These are phyloP conservation scores for Chelon auratus DNA, from an alignment of 2,797 vertebrate genomes.

Conservation along the genomic window DNA sequence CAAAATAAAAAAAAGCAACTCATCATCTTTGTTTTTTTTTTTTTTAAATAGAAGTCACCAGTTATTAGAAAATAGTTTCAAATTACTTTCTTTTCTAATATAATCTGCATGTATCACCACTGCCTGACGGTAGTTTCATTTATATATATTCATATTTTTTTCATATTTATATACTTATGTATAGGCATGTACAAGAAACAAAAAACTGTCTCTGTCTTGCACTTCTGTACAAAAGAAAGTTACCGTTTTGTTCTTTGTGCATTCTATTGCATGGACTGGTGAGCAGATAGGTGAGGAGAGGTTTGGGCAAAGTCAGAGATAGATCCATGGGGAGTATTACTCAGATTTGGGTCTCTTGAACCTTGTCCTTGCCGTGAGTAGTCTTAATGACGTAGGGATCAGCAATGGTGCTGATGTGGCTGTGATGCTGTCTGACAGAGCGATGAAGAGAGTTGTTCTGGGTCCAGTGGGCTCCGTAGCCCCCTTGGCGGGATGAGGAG, in stretches of 20 bases:
- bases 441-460: slow-evolving; percentile 95
- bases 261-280: slow-evolving; percentile 92
- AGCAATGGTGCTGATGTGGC: slow-evolving; percentile 88
- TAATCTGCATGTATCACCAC: slow-evolving; percentile 91
- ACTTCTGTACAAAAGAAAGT: slow-evolving; percentile 96
- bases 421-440: slow-evolving; percentile 88
- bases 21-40: slow-evolving; percentile 69
- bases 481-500: slow-evolving; percentile 83
- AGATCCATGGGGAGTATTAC: slow-evolving; percentile 69
- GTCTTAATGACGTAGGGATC: slow-evolving; percentile 94
- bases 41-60: slow-evolving; percentile 93
- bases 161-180: slow-evolving; percentile 87
- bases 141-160: slow-evolving; percentile 78
- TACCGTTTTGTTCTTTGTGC: slow-evolving; percentile 89
- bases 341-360: slow-evolving; percentile 99
- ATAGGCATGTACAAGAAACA: slow-evolving; percentile 97
- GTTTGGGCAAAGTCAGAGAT: slow-evolving; percentile 68
- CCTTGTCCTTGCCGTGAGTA: slow-evolving; percentile 96
- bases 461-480: slow-evolving; percentile 94
- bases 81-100: slow-evolving; percentile 89
- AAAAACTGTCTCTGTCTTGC: slow-evolving; percentile 91
- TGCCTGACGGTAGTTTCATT: slow-evolving; percentile 86
- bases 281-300: slow-evolving; percentile 72
- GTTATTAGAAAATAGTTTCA: slow-evolving; percentile 97
- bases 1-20: slow-evolving; percentile 81